Evolutionary conservation across 2,113 vertebrate species (phyloP), one percentile per base, ranked within the genome.

Genomic region (Bostrychus sinensis): DNA sequence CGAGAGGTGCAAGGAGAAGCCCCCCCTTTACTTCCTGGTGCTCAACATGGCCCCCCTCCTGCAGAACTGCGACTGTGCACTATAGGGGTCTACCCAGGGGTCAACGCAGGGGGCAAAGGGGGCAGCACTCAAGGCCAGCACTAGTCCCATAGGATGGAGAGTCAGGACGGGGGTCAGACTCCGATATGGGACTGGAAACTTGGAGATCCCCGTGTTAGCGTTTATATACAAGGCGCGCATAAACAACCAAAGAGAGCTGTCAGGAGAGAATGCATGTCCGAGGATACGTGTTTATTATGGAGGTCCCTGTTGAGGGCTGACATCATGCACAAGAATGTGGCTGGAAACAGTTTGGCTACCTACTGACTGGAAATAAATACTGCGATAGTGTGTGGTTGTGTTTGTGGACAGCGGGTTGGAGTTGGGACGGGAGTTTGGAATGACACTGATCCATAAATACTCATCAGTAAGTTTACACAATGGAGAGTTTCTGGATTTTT

Each of bases 1-100:
- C 55, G 66, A 82, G 84, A 89, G 79, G 70, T 72, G 83, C 81
- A 78, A 23, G 80, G 77, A 91, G 82, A 88, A 86, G 86, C 85
- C 88, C 85, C 83, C 81, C 66, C 84, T n/a, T n/a, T 25, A 48
- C 83, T 91, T 92, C 88, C 86, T 89, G 88, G 79, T 87, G 86
- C 66, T 81, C 62, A 76, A 78, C 85, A 86, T 60, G 72, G 79
- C 72, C 87, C 86, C 83, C 82, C 6, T 1, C n/a, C n/a, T n/a
- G n/a, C n/a, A 68, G 86, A 86, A 80, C 62, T 11, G 26, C 16
- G 19, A 61, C 72, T 59, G 22, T 13, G 75, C 56, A 77, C 58
- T 55, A 26, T 66, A 38, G 54, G 59, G 69, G 61, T 68, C 68
- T 51, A 56, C 5, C 6, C 28, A 58, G 17, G 36, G 3, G n/a